Conservation (phyloP, 2,888 invertebrate species). For the Pediacus dermestoides region DNA sequence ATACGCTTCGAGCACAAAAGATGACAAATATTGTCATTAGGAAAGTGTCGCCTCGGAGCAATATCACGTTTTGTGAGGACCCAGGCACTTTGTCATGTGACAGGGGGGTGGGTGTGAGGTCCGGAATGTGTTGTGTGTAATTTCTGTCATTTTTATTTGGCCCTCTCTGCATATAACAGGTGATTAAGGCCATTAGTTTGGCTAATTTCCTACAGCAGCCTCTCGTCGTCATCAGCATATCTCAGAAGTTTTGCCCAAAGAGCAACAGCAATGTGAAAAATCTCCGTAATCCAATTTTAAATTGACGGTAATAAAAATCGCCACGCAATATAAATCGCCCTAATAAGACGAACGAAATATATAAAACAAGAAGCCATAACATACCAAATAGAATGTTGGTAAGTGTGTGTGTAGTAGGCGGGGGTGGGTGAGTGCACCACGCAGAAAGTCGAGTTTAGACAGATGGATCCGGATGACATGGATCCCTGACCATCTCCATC, state of each 20-base stretch:
- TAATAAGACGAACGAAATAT: not conserved
- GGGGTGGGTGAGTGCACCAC: conserved; percentile 16
- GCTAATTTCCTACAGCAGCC: conserved; percentile 24
- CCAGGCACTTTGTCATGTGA: conserved; percentile 40
- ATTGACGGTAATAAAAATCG: conserved; percentile 3
- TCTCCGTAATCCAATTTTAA: conserved; percentile 5
- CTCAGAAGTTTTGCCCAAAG: not conserved
- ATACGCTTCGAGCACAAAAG: conserved; percentile 43
- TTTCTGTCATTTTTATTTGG: conserved; percentile 39
- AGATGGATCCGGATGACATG: conserved; percentile 28
- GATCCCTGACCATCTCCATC: conserved; percentile 30
- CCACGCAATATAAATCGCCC: conserved; percentile 5
- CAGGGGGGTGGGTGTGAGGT: too few species aligned
- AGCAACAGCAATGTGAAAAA: not conserved
- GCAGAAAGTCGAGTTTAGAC: conserved; percentile 23
- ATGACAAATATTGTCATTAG: conserved; percentile 44
- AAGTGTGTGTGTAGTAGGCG: conserved; percentile 8
- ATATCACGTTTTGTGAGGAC: conserved; percentile 39
- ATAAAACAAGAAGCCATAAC: not conserved
- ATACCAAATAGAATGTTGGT: too few species aligned
- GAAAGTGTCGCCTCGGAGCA: conserved; percentile 38
- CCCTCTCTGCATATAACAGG: conserved; percentile 30
- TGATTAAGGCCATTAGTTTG: conserved; percentile 35
- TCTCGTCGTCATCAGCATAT: not conserved
- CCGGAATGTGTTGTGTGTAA: conserved; percentile 37